Evolutionary conservation across 2,888 invertebrate genomes (phyloP), one percentile per base, ranked within the genome.

Genomic region (Mylabris sibirica): DNA sequence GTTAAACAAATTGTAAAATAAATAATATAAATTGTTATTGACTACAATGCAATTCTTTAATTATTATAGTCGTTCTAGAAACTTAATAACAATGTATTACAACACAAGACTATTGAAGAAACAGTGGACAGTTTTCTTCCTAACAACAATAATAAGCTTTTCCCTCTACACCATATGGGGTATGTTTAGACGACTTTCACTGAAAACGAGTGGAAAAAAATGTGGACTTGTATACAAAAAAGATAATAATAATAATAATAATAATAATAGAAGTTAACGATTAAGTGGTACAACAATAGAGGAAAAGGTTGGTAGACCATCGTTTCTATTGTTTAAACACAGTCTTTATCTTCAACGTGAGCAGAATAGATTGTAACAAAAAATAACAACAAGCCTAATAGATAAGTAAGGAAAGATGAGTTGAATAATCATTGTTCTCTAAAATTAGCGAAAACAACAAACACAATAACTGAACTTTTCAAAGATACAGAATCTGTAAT

Each of bases 101-200:
- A 57, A 14, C 26, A 63, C 63, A 44, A 53, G 63, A 30, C 63
- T 63, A 53, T 63, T 59, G 64, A 22, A 34, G 63, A n/a, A 64
- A 64, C 64, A 64, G 59, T 17, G 53, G 35, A 64, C 53, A 64
- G 59, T 64, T 59, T 63, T 63, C 44, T 64, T 64, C 59, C 59
- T 64, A 34, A 57, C 59, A 59, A 64, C 34, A 53, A 59, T 64
- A 64, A 64, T 64, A 64, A 64, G 38, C 57, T 59, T 20, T 12
- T 35, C 64, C 59, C 20, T 35, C 8, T 64, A 59, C 8, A 64
- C 30, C 44, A 63, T 63, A 63, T 63, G 63, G 63, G 53, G 30
- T 44, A 30, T n/a, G 24, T 53, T 53, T 41, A 8, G 14, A 49
- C 38, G 26, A 63, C 26, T 53, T 26, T 26, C 49, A 20, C 11